Conservation (phyloP, 1,140 invertebrate genomes). For the Sitobion miscanthi region DNA sequence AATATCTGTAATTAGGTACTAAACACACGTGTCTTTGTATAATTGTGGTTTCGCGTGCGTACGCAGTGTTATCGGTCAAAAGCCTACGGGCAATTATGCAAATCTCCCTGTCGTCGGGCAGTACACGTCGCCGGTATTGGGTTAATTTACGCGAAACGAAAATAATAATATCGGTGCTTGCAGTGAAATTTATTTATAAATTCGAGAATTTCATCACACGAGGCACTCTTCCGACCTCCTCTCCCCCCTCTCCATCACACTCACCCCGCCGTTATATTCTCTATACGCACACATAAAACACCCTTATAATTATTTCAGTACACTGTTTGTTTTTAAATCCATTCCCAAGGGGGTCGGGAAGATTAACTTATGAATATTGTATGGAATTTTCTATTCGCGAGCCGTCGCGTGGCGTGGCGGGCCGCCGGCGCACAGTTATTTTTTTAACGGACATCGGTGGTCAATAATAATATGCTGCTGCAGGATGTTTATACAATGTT, state of each 20-base stretch:
- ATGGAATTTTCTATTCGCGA: neutral
- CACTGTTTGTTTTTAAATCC: conserved; percentile 29
- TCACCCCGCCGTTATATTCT: neutral
- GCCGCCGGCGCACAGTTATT: neutral
- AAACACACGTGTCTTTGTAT: neutral
- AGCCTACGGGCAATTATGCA: neutral
- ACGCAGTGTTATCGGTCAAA: neutral
- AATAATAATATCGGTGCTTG: neutral
- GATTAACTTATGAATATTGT: conserved; percentile 8
- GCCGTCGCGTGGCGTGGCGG: neutral
- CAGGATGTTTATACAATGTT: neutral
- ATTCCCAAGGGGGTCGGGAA: neutral
- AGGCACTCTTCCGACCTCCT: neutral
- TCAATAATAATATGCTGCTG: conserved; percentile 1
- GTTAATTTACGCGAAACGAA: neutral
- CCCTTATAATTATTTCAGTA: conserved; percentile 7
- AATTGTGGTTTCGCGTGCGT: neutral
- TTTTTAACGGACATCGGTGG: neutral
- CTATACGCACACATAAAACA: neutral
- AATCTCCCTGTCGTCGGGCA: neutral
- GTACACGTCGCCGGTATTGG: neutral
- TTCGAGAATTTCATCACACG: conserved; percentile 3
- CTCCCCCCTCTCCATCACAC: too few species aligned
- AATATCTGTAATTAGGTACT: too few species aligned
- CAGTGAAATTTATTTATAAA: neutral